Evolutionary conservation across 2,797 vertebrate species (phyloP), one percentile per base, ranked within the genome.

Genomic region (Emys orbicularis): DNA sequence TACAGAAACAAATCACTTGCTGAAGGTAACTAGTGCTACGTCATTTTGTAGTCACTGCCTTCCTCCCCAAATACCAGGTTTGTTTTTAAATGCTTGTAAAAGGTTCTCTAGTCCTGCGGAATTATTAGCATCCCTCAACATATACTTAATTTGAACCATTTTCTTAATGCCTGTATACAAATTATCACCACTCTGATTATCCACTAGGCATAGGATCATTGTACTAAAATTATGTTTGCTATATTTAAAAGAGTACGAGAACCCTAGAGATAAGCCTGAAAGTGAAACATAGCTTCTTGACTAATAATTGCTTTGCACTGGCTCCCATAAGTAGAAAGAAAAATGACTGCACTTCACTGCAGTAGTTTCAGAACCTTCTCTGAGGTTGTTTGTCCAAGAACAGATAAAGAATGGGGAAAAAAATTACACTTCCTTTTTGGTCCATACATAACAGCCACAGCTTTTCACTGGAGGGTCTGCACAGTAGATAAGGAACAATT

Each of bases 391-490:
- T 81, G 41, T 84, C 56, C 31, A 86, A 89, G 25, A 88, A 18
- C 2, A 89, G 12, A 90, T 44, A 76, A 76, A 15, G 25, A 29
- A 87, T 21, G 47, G 52, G 83, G 49, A 10, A 52, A 80, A 92
- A 88, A 92, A 15, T 25, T 44, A 23, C 44, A 84, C 2, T 8
- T 77, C 11, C 65, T 37, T 7, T 49, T n/a, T 83, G 89, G 65
- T 2, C n/a, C 44, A 7, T 29, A 68, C 1, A 29, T 84, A 34
- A 88, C 95, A 96, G 90, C 23, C 59, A n/a, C 11, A 81, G 12
- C 27, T 88, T 56, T 52, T 65, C 0, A 0, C 6, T 2, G 6
- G 25, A 61, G 18, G 83, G 54, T 15, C 18, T 53, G 6, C 25
- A 88, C 87, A 92, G 83, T 68, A 92, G 19, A 84, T 5, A 56